A percentile compares a stretch with the other conserved stretches of the same genome.
Conservation (phyloP, 2,797 vertebrate genomes). For the Centroberyx gerrardi region DNA sequence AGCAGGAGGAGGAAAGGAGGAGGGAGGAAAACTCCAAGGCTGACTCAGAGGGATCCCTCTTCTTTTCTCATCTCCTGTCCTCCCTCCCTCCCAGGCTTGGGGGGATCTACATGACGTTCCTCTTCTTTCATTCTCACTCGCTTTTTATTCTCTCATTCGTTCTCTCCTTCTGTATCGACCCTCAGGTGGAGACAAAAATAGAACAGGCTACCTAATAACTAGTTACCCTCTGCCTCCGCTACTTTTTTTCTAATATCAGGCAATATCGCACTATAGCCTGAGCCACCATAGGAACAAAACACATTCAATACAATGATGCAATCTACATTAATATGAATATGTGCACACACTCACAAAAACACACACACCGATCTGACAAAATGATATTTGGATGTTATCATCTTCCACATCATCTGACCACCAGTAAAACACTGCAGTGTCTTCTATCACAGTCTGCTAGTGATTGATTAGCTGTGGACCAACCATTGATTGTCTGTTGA, state of each 20-base stretch:
- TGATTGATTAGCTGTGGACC: conserved; percentile 41
- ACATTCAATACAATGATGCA: not conserved
- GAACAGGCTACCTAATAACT: conserved; percentile 32
- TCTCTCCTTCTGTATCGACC: conserved; percentile 28
- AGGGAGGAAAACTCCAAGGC: conserved; percentile 69
- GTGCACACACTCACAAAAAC: not conserved
- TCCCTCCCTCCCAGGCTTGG: conserved; percentile 38
- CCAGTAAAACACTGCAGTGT: not conserved
- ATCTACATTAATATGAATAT: not conserved
- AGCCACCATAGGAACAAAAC: not conserved
- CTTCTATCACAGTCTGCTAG: conserved; percentile 1
- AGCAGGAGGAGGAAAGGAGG: conserved; percentile 43
- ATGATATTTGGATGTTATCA: conserved; percentile 5
- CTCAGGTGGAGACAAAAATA: conserved; percentile 51
- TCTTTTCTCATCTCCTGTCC: conserved; percentile 51
- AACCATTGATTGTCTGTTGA: conserved; percentile 55
- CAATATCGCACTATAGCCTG: conserved; percentile 8
- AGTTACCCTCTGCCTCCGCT: conserved; percentile 10
- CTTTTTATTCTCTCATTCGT: conserved; percentile 49
- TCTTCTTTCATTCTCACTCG: conserved; percentile 53
- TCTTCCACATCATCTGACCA: not conserved
- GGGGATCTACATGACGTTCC: conserved; percentile 51
- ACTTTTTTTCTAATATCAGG: conserved; percentile 3
- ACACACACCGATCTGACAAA: not conserved
- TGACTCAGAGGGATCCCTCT: conserved; percentile 80